Base-by-base conservation (phyloP, 2,797 vertebrate species). In the Sylvilagus floridanus region DNA sequence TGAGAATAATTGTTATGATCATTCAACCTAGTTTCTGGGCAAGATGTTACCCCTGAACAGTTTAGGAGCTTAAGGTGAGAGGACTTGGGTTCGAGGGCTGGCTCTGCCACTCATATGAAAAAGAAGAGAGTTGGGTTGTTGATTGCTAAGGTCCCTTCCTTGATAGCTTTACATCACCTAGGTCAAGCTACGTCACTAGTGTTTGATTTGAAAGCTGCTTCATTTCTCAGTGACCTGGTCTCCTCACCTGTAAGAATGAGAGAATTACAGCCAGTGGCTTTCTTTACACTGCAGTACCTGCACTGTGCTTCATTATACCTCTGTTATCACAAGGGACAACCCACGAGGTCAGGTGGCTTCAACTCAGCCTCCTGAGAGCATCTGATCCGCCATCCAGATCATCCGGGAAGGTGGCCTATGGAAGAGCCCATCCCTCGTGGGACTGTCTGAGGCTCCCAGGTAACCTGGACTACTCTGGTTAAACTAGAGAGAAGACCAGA, bases 221-320 rank as follows among this genome's bases (percentile, higher is more conserved):
- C 10, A 5, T 96, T 96, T 97, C 28, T 92, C 79, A 81, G 63
- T 47, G 60, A 94, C 83, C 69, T 24, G 81, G 90, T 92, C 78
- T 96, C 75, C 62, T 84, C 89, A 91, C 50, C 30, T 92, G 42
- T 79, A 90, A 95, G 95, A 82, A 2, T 4, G 82, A 85, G 95
- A 30, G 66, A 16, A 47, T 42, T 30, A 37, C 16, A 60, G 17
- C 76, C 47, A 78, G 22, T 24, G 10, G 32, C 62, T 54, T 65
- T 7, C 12, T 32, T 83, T 57, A 26, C 32, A 68, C 16, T 69
- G 28, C 52, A 69, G 60, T 24, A 7, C 57, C 42, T 71, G 28
- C 1, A 4, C 3, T 13, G 0, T 76, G 30, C 57, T 54, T 63
- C 42, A 47, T 7, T 47, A 47, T 47, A 47, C 42, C 42, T 47